A percentile compares a stretch with the other conserved stretches of the same genome.
Evolutionary conservation across 2,888 invertebrate genomes (phyloP).

Genomic region (Cephus pulcher): DNA sequence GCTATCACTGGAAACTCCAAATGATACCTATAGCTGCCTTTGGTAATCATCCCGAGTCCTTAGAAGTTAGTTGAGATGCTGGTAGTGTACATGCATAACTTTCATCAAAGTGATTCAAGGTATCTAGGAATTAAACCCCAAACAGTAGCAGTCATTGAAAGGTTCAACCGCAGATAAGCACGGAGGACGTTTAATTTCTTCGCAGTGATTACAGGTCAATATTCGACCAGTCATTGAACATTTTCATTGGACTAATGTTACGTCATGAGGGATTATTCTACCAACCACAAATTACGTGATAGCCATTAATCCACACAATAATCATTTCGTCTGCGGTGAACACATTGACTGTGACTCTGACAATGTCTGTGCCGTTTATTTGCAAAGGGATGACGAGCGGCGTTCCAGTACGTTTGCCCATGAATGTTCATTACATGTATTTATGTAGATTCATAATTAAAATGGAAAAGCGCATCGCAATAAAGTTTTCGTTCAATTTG

Average conservation of each 20-base stretch:
- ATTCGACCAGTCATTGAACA: not conserved
- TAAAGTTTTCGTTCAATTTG: not conserved
- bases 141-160: no score
- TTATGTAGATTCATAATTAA: not conserved
- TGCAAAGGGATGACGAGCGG: not conserved
- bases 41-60: not conserved
- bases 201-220: not conserved
- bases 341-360: not conserved
- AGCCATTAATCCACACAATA: not conserved
- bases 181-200: not conserved
- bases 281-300: not conserved
- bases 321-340: not conserved
- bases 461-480: not conserved
- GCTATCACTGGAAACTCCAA: not conserved
- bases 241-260: not conserved
- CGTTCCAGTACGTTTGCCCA: not conserved
- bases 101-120: not conserved
- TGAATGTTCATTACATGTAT: not conserved
- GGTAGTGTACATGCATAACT: not conserved
- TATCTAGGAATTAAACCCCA: not conserved
- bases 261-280: not conserved
- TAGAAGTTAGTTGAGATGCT: not conserved
- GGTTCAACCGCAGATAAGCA: not conserved
- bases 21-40: not conserved
- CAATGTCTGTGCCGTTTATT: not conserved